These are phyloP conservation scores for Zosterops borbonicus DNA, from an alignment of 2,113 vertebrate species.

Conservation along the genomic window DNA sequence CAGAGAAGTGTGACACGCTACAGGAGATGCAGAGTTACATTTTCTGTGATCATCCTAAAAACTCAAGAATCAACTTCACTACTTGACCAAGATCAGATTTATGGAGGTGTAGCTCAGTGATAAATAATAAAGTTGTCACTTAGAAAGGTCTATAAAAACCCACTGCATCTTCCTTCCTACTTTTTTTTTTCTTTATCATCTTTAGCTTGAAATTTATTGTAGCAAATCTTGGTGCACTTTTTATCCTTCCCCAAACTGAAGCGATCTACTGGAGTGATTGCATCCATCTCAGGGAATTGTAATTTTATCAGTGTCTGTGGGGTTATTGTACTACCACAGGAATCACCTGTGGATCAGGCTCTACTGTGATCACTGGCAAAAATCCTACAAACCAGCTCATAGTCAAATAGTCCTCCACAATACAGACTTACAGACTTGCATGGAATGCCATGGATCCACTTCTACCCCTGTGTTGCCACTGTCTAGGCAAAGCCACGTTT, in stretches of 20 bases:
- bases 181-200: not conserved
- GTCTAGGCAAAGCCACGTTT: not conserved
- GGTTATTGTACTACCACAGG: accelerated
- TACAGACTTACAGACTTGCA: not conserved
- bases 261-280: not conserved
- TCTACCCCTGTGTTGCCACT: not conserved
- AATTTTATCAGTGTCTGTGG: not conserved
- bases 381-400: not conserved
- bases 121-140: not conserved
- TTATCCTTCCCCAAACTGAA: not conserved
- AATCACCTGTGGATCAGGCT: not conserved
- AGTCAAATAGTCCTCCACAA: not conserved
- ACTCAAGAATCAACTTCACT: not conserved
- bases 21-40: accelerated
- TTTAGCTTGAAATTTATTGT: not conserved
- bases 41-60: not conserved
- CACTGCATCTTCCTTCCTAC: not conserved
- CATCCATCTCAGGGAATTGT: not conserved
- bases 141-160: not conserved
- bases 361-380: not conserved
- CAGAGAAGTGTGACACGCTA: not conserved
- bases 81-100: not conserved
- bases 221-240: not conserved
- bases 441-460: not conserved
- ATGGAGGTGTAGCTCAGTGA: not conserved